Base-by-base conservation (phyloP, 2,888 invertebrate species). In the Exephanes ischioxanthus region DNA sequence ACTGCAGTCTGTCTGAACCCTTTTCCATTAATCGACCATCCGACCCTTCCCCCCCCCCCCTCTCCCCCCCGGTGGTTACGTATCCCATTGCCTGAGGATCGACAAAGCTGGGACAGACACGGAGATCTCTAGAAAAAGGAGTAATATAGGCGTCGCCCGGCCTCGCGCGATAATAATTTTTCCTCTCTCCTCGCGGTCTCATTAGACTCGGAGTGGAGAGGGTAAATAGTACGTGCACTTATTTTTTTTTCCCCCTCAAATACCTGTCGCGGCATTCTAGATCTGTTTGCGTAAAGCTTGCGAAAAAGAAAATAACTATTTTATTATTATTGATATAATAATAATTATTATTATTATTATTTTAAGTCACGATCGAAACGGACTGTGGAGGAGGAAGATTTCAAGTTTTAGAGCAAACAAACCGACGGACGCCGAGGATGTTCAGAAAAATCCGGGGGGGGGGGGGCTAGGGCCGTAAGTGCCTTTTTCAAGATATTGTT, bases 391-490 rank as follows among this genome's bases (percentile, higher is more conserved):
- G 48, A 77, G 73, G 14, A 41, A 33, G 48, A 77, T 83, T 48
- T 75, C 80, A 75, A 86, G 86, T 88, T 89, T 86, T 79, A 83
- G 82, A 67, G 80, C 86, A 89, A 89, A 88, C 89, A 89, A 83
- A 81, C 86, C 85, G 83, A 90, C 89, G 45, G 89, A 89, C 88
- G 88, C 88, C 90, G 89, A 83, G 76, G 72, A 73, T 41, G 37
- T 1, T n/a, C 51, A 37, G 22, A 61, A 78, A 22, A 53, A 22
- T 26, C 11, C 33, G 53, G 19, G n/a, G 37, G 53, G 67, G 76
- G 71, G 75, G 80, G 53, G 61, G 84, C n/a, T 30, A 19, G 79
- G 41, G 77, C 85, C 85, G 79, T 88, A 90, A 90, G 90, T 89
- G 89, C 84, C 90, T 90, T 87, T 88, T 89, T 88, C 87, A 88